These are phyloP conservation scores for Gasterosteus aculeatus DNA, from an alignment of 2,113 vertebrate species.

Conservation along the genomic window DNA sequence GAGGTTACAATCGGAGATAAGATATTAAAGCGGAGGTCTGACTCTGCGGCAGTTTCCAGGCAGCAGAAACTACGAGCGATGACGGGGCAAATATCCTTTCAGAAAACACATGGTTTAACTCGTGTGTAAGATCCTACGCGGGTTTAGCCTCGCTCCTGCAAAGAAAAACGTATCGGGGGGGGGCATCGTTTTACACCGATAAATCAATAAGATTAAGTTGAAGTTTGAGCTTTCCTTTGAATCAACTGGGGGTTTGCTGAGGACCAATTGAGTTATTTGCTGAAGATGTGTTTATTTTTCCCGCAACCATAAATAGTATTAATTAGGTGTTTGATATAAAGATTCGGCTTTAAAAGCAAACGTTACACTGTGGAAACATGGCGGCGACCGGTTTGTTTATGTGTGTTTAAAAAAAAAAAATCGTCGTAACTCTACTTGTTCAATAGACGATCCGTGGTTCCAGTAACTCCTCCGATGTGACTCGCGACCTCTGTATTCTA, in stretches of 20 bases:
- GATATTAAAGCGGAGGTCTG: conserved; percentile 16
- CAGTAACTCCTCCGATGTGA: conserved; percentile 43
- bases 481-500: conserved; percentile 15
- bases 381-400: neutral
- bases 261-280: too few relatives aligned
- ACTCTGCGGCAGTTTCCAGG: conserved; percentile 10
- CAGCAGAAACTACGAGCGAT: neutral
- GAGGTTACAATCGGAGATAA: conserved; percentile 53
- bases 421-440: neutral
- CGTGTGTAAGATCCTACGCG: neutral
- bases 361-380: neutral
- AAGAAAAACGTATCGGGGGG: neutral
- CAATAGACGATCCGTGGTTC: conserved; percentile 58
- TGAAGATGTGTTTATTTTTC: too few relatives aligned
- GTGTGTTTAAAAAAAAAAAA: too few relatives aligned
- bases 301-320: neutral
- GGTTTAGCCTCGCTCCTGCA: neutral
- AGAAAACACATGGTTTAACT: neutral
- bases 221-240: neutral
- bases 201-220: neutral
- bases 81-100: neutral
- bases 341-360: neutral
- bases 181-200: neutral
- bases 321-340: neutral
- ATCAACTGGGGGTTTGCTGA: too few relatives aligned